A percentile compares a stretch with the other conserved stretches of the same genome.
These are phyloP conservation scores for Leuctra nigra DNA, from an alignment of 2,888 invertebrate genomes.

Conservation along the genomic window DNA sequence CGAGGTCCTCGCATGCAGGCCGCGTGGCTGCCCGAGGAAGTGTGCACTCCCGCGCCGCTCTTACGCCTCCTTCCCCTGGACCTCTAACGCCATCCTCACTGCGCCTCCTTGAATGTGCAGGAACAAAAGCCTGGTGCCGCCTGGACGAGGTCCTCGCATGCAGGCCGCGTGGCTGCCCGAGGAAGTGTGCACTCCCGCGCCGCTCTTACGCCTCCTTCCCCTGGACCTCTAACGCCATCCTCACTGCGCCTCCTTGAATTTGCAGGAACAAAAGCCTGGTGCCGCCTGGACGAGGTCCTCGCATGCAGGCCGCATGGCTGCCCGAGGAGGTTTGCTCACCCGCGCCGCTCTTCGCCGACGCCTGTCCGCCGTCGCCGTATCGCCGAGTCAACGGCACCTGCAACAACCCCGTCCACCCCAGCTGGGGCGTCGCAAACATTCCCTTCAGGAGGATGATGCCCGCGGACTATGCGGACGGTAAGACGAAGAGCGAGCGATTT, in stretches of 20 bases:
- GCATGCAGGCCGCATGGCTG: conserved; percentile 23
- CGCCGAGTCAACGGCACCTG: conserved; percentile 67
- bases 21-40: too few species aligned
- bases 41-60: too few species aligned
- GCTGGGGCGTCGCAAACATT: conserved; percentile 64
- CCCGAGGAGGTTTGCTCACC: conserved; percentile 19
- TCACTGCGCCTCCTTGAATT: too few species aligned
- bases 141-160: conserved; percentile 20
- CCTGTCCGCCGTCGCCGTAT: conserved; percentile 41
- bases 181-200: conserved; percentile 18
- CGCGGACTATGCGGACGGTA: conserved; percentile 71
- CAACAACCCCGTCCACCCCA: conserved; percentile 60
- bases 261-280: not conserved
- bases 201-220: too few species aligned
- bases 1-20: too few species aligned
- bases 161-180: conserved; percentile 22
- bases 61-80: too few species aligned
- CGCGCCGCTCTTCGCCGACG: not conserved
- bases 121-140: not conserved
- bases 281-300: conserved; percentile 18
- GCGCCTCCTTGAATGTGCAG: too few species aligned
- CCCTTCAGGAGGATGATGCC: conserved; percentile 67
- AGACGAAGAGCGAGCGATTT: conserved; percentile 28
- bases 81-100: too few species aligned
- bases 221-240: too few species aligned